Base-by-base conservation (phyloP, 2,797 vertebrate genomes). In the Loriculus beryllinus region DNA sequence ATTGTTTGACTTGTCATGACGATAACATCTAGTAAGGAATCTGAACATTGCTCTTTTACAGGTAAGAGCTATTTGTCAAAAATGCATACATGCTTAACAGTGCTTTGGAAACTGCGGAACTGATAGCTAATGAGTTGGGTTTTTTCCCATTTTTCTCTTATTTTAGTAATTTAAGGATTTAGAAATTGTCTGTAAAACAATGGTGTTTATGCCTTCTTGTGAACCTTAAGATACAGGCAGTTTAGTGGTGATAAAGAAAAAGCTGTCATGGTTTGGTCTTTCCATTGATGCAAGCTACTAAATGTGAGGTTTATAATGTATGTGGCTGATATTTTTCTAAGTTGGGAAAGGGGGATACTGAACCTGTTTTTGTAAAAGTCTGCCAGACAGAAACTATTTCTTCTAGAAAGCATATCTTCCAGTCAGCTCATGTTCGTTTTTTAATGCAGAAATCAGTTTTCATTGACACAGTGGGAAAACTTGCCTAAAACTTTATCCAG, bases 41-140 rank as follows among this genome's bases (percentile, higher is more conserved):
- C 95, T 91, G 94, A 96, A 80, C 94, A 16, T 82, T 90, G 71
- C 88, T 92, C 90, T 69, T 70, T 95, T 77, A 82, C 97, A 98
- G 98, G 98, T 98, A 98, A 98, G 97, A 94, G 74, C 90, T 68
- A 80, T 70, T 94, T 94, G 49, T 86, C 72, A 93, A 92, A 96
- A 90, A 39, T 51, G 62, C 78, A 90, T 94, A 95, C 89, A 29
- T 75, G 62, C 51, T 95, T 93, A 49, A 72, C 54, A 92, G 63
- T 60, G 69, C 63, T 93, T 85, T 90, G 75, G 93, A 93, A 94
- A 92, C 76, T 94, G 56, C 22, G 10, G 60, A 91, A 85, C 85
- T 79, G 67, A 63, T 92, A 97, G 82, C 81, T 91, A 64, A 96
- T 64, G 93, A 95, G 89, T 95, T 83, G 48, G 48, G 29, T 86